These are phyloP conservation scores for Polylopha cassiicola DNA, from an alignment of 2,888 invertebrate species.

Conservation along the genomic window DNA sequence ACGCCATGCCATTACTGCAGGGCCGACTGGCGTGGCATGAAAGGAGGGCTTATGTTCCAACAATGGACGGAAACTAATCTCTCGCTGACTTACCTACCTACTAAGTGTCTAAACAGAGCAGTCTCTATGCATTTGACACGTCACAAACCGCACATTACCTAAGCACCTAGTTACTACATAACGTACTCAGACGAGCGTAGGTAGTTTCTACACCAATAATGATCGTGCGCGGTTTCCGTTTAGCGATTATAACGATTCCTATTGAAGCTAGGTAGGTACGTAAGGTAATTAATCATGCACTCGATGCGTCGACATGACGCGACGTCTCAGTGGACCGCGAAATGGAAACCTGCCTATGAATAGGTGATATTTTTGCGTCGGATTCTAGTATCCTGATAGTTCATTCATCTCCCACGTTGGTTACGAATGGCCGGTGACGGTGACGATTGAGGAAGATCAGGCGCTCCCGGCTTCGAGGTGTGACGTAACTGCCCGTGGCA, in stretches of 20 bases:
- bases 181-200: background rate
- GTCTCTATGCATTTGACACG: slow-evolving; percentile 19
- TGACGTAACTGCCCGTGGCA: slow-evolving; percentile 49
- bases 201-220: background rate
- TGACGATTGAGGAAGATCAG: slow-evolving; percentile 23
- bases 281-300: slow-evolving; percentile 14
- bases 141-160: slow-evolving; percentile 18
- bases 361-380: slow-evolving; percentile 15
- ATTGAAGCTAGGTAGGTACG: slow-evolving; percentile 9
- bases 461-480: slow-evolving; percentile 24
- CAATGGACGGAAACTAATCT: slow-evolving; percentile 23
- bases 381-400: slow-evolving; percentile 19
- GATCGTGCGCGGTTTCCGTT: slow-evolving; percentile 18
- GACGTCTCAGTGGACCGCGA: slow-evolving; percentile 2
- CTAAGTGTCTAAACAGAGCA: slow-evolving; percentile 20
- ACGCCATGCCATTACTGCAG: slow-evolving; percentile 13
- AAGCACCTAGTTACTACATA: slow-evolving; percentile 1
- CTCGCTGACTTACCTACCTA: slow-evolving; percentile 15
- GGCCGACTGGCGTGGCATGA: slow-evolving; percentile 16
- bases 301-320: slow-evolving; percentile 6
- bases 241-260: slow-evolving; percentile 16
- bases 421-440: slow-evolving; percentile 8
- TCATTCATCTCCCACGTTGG: slow-evolving; percentile 17
- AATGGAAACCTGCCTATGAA: slow-evolving; percentile 13
- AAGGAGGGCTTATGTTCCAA: slow-evolving; percentile 20